phyloP scores from a whole-genome alignment of 2,113 vertebrate genomes.

The Entomyzon cyanotis region DNA sequence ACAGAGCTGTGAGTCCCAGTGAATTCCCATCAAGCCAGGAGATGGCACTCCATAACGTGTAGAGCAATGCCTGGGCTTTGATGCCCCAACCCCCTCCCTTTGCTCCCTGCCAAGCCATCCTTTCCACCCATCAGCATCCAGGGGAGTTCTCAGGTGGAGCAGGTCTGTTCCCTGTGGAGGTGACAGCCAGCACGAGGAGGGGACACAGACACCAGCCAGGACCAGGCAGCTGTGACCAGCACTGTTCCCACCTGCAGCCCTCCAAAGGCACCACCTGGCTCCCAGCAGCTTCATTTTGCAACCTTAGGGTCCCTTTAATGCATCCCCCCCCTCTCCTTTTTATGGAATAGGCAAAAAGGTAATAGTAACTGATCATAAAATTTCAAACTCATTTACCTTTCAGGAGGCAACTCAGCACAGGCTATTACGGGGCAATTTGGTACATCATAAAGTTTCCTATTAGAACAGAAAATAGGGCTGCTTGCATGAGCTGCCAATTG shows the following conservation, averaged over 20 bases:
- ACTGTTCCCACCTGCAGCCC: background rate
- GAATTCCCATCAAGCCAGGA: background rate
- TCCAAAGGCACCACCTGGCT: background rate
- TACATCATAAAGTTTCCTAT: constrained; percentile 57
- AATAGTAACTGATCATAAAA: constrained; percentile 45
- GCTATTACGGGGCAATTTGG: constrained; percentile 58
- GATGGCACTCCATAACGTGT: background rate
- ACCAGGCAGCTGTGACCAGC: background rate
- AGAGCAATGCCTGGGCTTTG: background rate
- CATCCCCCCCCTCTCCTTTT: background rate
- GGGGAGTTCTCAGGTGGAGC: background rate
- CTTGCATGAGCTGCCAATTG: constrained; percentile 58
- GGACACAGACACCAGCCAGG: background rate
- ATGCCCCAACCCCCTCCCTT: background rate
- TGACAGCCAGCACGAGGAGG: background rate
- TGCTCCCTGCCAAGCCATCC: background rate
- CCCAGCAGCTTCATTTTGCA: background rate
- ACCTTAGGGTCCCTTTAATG: background rate
- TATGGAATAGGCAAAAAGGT: constrained; percentile 16
- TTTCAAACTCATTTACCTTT: constrained; percentile 57
- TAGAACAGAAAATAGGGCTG: constrained; percentile 53
- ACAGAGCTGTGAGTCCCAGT: background rate
- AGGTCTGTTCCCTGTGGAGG: fast-evolving
- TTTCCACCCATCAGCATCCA: background rate
- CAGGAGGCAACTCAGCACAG: constrained; percentile 32